A percentile compares a stretch with the other conserved stretches of the same genome.
Evolutionary conservation across 1,140 invertebrate species (phyloP).

Genomic region (Diploscapter pachys): DNA sequence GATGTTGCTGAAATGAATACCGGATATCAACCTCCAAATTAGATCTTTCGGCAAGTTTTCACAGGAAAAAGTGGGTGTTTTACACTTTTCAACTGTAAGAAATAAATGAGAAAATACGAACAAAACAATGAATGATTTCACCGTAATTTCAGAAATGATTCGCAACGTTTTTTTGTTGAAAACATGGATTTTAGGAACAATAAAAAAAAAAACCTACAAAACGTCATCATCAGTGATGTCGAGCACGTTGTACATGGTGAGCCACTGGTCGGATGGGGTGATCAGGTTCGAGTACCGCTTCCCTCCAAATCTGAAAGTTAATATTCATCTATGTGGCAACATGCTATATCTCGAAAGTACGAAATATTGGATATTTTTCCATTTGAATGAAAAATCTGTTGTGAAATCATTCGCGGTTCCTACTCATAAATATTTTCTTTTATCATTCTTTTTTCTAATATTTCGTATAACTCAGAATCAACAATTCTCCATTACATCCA

Average conservation of each 20-base stretch:
- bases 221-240: constrained; percentile 32
- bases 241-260: constrained; percentile 38
- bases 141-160: too few species aligned
- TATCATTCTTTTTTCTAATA: too few species aligned
- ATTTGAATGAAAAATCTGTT: too few species aligned
- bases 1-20: constrained; percentile 27
- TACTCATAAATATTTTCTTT: too few species aligned
- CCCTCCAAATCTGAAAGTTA: constrained; percentile 3
- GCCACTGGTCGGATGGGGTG: constrained; percentile 26
- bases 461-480: too few species aligned
- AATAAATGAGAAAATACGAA: too few species aligned
- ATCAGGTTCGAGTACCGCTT: background rate
- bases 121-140: too few species aligned
- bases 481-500: too few species aligned
- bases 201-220: background rate
- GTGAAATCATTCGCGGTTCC: too few species aligned
- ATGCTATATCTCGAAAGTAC: constrained; percentile 16
- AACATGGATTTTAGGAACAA: too few species aligned
- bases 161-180: too few species aligned
- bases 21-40: background rate
- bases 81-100: too few species aligned
- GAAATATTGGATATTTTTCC: background rate
- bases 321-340: background rate
- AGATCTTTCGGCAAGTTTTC: background rate
- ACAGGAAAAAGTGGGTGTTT: background rate